phyloP scores from a whole-genome alignment of 1,140 invertebrate genomes.

The Archivesica marissinica region DNA sequence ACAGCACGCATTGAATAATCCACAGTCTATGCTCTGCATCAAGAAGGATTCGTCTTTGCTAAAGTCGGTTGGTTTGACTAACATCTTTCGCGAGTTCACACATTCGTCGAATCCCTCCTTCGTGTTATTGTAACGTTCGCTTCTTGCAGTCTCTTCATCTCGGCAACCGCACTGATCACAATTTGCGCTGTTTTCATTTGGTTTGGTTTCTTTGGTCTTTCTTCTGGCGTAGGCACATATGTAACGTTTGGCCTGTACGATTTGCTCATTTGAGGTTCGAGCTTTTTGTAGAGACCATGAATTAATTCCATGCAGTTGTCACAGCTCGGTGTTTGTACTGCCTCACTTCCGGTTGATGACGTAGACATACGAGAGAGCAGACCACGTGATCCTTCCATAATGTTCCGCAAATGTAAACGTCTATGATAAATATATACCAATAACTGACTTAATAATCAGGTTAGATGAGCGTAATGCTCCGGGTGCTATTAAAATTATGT shows the following conservation, averaged over 20 bases:
- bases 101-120: too few species aligned
- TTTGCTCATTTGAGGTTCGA: slow-evolving; percentile 52
- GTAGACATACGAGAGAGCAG: slow-evolving; percentile 40
- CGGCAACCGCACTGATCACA: slow-evolving; percentile 12
- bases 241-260: slow-evolving; percentile 42
- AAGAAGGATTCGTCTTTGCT: not conserved
- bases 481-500: too few species aligned
- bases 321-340: not conserved
- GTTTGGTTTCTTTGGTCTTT: slow-evolving; percentile 23
- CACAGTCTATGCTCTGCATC: not conserved
- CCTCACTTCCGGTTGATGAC: not conserved
- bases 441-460: too few species aligned
- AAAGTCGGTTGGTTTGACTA: slow-evolving; percentile 3
- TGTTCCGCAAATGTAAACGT: too few species aligned
- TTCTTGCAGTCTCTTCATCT: slow-evolving; percentile 27
- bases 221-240: slow-evolving; percentile 6
- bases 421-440: too few species aligned
- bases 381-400: not conserved
- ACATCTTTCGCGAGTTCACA: too few species aligned
- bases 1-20: too few species aligned
- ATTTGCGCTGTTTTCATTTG: slow-evolving; percentile 33
- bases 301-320: slow-evolving; percentile 18
- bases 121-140: not conserved
- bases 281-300: slow-evolving; percentile 25
- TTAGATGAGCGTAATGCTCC: too few species aligned